Base-by-base conservation (phyloP, 2,797 vertebrate genomes). In the Denticeps clupeoides region DNA sequence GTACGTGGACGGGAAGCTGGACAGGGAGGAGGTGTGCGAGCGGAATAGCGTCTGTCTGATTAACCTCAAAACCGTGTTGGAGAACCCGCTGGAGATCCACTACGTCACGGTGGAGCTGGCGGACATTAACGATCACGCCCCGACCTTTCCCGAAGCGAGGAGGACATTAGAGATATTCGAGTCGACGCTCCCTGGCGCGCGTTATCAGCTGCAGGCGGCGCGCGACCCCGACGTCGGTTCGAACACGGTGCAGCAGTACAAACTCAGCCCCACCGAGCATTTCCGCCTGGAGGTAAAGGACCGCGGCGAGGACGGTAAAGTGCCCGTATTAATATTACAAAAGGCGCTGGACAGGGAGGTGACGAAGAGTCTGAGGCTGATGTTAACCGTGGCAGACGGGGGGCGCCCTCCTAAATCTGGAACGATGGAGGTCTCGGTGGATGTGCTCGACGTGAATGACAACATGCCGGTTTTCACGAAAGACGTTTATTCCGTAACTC, bases 1-100 rank as follows among this genome's bases (percentile, higher is more conserved):
- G 41, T 71, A 78, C 12, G 77, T 82, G 1, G 78, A 60, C 1
- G 51, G 53, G 6, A 69, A 68, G 25, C 75, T 84, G 40, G 82
- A 86, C 63, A 58, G 82, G 23, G 83, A 86, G 46, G 72, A 73
- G 26, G 67, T 82, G 32, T 86, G 85, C 42, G 64, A 70, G 35
- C 33, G 68, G 69, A 13, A 31, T 1, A 2, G 60, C 45, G 7
- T 47, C 41, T 85, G 41, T 27, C 15, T 72, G 56, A 68, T 79
- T 25, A 79, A 64, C 21, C 15, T 65, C 21, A 68, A 63, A 51
- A 53, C 43, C 2, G 60, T 60, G n/a, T 7, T 66, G 4, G 56
- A 60, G 15, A 64, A 57, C 10, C 67, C 63, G 0, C 44, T 64
- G 2, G 63, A 69, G 38, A 31, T 66, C 1, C 61, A 79, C 5